These are phyloP conservation scores for Bicyclus anynana DNA, from an alignment of 1,140 invertebrate genomes.

Conservation along the genomic window DNA sequence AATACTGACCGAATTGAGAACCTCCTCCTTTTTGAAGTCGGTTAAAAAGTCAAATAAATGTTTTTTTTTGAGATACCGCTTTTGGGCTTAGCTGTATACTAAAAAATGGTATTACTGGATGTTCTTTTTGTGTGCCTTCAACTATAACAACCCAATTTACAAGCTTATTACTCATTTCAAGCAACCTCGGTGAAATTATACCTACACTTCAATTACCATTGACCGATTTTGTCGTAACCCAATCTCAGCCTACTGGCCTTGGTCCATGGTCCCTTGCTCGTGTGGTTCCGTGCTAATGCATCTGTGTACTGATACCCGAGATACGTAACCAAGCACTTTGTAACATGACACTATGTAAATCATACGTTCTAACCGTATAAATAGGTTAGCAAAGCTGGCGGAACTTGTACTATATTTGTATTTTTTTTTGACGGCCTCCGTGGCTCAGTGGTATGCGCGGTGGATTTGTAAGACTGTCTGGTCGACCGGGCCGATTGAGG, in stretches of 20 bases:
- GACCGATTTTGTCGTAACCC: slow-evolving; percentile 30
- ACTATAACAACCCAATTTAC: background rate
- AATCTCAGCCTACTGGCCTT: slow-evolving; percentile 42
- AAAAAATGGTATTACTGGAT: no score
- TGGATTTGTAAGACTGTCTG: no score
- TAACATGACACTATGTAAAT: slow-evolving; percentile 35
- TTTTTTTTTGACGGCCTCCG: no score
- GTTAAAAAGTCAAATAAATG: no score
- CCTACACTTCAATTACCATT: slow-evolving; percentile 23
- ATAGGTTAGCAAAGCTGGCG: slow-evolving; percentile 17
- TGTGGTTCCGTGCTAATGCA: slow-evolving; percentile 42
- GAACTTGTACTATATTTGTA: background rate
- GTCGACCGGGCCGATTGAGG: no score
- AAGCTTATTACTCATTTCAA: slow-evolving; percentile 34
- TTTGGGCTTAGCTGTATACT: no score
- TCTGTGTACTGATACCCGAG: slow-evolving; percentile 36
- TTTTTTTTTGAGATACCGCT: no score
- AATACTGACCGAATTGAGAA: no score
- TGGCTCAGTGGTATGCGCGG: no score
- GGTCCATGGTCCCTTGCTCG: slow-evolving; percentile 36
- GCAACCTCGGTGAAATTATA: slow-evolving; percentile 39
- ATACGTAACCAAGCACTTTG: slow-evolving; percentile 24
- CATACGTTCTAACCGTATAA: slow-evolving; percentile 30
- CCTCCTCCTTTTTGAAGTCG: no score
- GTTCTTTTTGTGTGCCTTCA: no score